Evolutionary conservation across 1,140 invertebrate genomes (phyloP).

Genomic region (Heterodera carotae): DNA sequence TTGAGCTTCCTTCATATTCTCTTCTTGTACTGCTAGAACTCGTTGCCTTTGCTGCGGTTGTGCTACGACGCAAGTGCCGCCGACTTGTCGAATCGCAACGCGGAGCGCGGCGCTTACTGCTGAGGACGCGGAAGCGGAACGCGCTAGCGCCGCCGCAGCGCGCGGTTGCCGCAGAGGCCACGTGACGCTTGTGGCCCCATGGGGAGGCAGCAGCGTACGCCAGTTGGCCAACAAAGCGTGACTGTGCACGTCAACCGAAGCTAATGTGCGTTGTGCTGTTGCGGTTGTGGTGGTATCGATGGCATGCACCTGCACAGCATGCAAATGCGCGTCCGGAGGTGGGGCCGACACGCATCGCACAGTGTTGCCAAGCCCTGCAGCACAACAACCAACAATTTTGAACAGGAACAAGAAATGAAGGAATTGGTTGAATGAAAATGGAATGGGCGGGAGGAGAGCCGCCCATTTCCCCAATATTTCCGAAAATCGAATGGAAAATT

Average conservation of each 20-base stretch:
- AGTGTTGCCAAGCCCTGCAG: not conserved
- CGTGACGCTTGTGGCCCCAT: conserved; percentile 37
- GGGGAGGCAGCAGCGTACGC: conserved; percentile 44
- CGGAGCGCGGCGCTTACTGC: not conserved
- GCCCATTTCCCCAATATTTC: not conserved
- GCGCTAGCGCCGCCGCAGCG: conserved; percentile 1
- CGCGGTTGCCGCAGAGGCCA: conserved; percentile 35
- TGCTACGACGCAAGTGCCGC: not conserved
- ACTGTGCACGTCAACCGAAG: conserved; percentile 10
- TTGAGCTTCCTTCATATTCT: not conserved
- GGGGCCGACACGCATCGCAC: conserved; percentile 1
- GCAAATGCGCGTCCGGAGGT: conserved; percentile 1
- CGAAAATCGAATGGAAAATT: not conserved
- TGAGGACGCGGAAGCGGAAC: not conserved
- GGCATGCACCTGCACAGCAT: not conserved
- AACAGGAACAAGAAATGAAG: not conserved
- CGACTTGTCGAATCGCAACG: not conserved
- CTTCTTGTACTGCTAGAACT: conserved; percentile 5
- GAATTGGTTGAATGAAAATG: too few species aligned
- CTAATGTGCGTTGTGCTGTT: conserved; percentile 40
- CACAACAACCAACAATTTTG: conserved; percentile 3
- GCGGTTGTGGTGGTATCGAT: conserved; percentile 4
- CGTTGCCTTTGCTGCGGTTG: not conserved
- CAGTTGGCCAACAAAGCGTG: conserved; percentile 31
- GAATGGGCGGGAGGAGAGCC: not conserved